Evolutionary conservation across 2,888 invertebrate species (phyloP), one percentile per base, ranked within the genome.

Genomic region (Pyralis farinalis): DNA sequence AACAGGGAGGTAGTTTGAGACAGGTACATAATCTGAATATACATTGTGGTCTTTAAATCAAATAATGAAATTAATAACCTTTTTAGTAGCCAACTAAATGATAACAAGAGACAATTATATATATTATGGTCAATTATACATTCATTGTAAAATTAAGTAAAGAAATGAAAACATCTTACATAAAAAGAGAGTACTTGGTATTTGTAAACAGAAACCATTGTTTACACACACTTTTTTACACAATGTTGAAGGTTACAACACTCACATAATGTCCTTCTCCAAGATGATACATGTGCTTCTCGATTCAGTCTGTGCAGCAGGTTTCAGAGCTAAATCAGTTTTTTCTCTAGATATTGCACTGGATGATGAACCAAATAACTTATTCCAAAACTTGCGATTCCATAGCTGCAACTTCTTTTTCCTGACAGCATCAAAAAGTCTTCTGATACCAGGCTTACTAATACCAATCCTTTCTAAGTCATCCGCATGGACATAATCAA

Each of bases 401-500:
- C 95, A 95, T 62, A 95, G 91, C 48, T 94, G 93, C 0, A 94
- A 90, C 58, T 96, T 94, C 71, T 94, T 93, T 81, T 97, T 97
- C 60, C 97, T 96, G 1, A 98, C 96, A 7, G 97, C 95, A 81
- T 98, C 98, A 70, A 98, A 86, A 8, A 99, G 87, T 40, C 98
- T 91, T 25, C 98, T 91, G 2, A 97, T 94, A 1, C 97, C 98
- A 38, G 98, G 98, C 72, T 96, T 96, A 35, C 98, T 97, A 69
- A 99, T 92, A 1, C 98, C 98, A 68, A 98, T 95, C 67, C 96
- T 95, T 70, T 98, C 98, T 66, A 99, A 90, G 82, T 99, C 98
- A 56, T 98, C 97, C 0, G 95, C 90, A 64, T 96, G 96, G n/a
- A 99, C 98, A 91, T 96, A 97, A 63, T 98, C 98, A 76, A 99